phyloP scores from a whole-genome alignment of 92 coral and sea anemone species.

The Bergia puertoricense region DNA sequence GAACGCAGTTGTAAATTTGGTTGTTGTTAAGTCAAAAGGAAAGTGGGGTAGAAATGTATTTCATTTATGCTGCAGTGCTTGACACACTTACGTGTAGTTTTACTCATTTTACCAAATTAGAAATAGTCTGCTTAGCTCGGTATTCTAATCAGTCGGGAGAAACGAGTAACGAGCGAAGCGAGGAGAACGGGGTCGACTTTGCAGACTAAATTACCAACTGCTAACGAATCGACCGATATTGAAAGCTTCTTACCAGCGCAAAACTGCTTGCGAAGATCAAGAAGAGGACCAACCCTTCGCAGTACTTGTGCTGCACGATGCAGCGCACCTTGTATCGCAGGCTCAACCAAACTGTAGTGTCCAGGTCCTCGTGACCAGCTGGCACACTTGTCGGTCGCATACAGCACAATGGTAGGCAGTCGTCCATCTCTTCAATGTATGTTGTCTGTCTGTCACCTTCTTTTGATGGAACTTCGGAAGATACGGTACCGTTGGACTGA shows the following conservation, averaged over 20 bases:
- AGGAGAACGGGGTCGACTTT: no score
- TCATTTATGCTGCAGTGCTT: no score
- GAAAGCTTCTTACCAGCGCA: conserved; percentile 65
- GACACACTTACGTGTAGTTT: no score
- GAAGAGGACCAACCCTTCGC: conserved; percentile 86
- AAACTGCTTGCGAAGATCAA: conserved; percentile 86
- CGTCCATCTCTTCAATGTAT: conserved; percentile 73
- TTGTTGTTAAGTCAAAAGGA: no score
- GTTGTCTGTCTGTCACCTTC: conserved; percentile 45
- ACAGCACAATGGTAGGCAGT: conserved; percentile 80
- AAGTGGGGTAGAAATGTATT: no score
- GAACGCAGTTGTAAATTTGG: no score
- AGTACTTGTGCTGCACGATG: conserved; percentile 82
- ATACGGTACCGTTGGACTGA: conserved; percentile 29
- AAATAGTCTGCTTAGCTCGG: no score
- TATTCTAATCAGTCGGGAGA: no score
- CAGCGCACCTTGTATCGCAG: conserved; percentile 85
- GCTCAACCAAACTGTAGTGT: conserved; percentile 76
- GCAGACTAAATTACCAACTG: neutral
- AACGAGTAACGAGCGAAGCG: neutral
- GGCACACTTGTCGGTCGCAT: conserved; percentile 46
- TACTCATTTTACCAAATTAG: no score
- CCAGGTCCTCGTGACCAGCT: conserved; percentile 53
- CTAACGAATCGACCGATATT: no score
- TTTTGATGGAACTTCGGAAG: conserved; percentile 14